Percentiles rank a stretch among this genome's conserved stretches.
Conservation (phyloP, 2,113 vertebrate species). For the Scomber japonicus region DNA sequence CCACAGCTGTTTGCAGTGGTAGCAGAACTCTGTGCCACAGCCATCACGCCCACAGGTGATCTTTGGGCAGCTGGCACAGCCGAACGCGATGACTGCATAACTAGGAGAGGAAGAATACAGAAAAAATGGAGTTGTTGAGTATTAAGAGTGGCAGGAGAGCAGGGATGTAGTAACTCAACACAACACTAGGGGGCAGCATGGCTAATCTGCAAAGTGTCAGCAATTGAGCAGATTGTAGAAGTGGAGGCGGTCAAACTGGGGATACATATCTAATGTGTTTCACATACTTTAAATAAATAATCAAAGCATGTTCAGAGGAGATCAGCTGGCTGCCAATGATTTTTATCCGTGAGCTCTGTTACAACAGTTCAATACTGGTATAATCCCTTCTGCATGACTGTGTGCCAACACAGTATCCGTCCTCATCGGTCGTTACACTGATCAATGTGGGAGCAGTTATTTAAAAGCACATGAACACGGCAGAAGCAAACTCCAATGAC, state of each 20-base stretch:
- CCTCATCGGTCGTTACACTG: conserved; percentile 11
- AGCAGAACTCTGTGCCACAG: conserved; percentile 98
- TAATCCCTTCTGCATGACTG: conserved; percentile 27
- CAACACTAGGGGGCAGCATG: conserved; percentile 44
- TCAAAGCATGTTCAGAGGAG: not conserved
- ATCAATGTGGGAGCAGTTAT: conserved; percentile 21
- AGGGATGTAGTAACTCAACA: conserved; percentile 1
- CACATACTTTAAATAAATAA: too few species aligned
- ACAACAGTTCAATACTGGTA: not conserved
- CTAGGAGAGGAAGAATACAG: conserved; percentile 69
- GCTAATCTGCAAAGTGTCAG: not conserved
- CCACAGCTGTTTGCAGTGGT: conserved; percentile 99
- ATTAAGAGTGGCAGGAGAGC: not conserved
- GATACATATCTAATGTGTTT: not conserved
- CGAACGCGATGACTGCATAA: conserved; percentile 97
- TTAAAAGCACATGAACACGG: not conserved
- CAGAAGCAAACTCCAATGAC: not conserved
- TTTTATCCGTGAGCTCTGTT: conserved; percentile 13
- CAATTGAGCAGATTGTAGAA: not conserved
- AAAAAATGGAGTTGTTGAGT: not conserved
- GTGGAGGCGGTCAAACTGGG: not conserved
- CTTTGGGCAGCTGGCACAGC: conserved; percentile 98
- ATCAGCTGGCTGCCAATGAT: conserved; percentile 7
- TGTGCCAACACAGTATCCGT: not conserved
- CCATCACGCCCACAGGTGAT: conserved; percentile 96